Conservation (phyloP, 2,113 vertebrate genomes). For the Cebidichthys violaceus region DNA sequence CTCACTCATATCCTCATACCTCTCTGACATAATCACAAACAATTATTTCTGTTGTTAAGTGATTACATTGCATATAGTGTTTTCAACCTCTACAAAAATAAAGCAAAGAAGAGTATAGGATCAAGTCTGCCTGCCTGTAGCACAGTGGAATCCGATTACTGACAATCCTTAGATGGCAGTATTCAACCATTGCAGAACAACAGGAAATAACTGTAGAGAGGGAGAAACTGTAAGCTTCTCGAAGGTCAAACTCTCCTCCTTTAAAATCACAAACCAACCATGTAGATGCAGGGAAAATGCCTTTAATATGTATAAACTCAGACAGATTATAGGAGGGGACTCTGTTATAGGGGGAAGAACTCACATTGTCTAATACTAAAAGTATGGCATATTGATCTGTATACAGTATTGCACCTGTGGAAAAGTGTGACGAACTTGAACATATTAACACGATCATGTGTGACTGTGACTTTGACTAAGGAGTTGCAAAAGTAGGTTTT, state of each 20-base stretch:
- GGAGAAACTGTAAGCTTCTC: slow-evolving; percentile 27
- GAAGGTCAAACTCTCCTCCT: slow-evolving; percentile 53
- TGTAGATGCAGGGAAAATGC: slow-evolving; percentile 34
- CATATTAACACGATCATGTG: not conserved
- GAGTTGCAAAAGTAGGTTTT: not conserved
- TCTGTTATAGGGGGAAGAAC: not conserved
- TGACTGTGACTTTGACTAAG: not conserved
- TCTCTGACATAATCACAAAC: slow-evolving; percentile 22
- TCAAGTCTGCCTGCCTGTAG: slow-evolving; percentile 33
- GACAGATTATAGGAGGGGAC: slow-evolving; percentile 32
- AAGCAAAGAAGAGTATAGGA: slow-evolving; percentile 19
- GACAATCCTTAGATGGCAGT: slow-evolving; percentile 80
- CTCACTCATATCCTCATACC: not conserved
- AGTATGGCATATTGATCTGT: not conserved
- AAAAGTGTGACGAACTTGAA: not conserved
- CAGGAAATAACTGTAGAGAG: slow-evolving; percentile 6
- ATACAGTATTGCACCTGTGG: not conserved
- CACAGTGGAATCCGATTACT: slow-evolving; percentile 50
- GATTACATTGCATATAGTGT: slow-evolving; percentile 9
- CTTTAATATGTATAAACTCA: slow-evolving; percentile 25
- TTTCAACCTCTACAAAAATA: slow-evolving; percentile 12
- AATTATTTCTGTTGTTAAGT: not conserved
- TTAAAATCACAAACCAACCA: slow-evolving; percentile 28
- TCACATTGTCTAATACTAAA: slow-evolving; percentile 6
- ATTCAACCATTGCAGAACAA: slow-evolving; percentile 72